phyloP scores from a whole-genome alignment of 1,140 invertebrate genomes.

The Sminthurinus signatus region DNA sequence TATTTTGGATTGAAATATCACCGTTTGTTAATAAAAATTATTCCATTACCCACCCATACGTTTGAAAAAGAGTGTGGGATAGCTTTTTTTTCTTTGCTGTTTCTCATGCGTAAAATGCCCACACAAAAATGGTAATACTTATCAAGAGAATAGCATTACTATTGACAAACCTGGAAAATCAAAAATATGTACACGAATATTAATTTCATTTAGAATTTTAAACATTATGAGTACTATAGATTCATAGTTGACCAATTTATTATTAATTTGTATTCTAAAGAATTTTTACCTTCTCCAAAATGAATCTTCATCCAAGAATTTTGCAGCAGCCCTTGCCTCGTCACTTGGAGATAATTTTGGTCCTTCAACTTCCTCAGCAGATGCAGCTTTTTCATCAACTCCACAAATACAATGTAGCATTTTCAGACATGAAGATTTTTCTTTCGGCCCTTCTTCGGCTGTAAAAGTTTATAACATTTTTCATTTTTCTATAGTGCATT shows the following conservation, averaged over 20 bases:
- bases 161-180: slow-evolving; percentile 41
- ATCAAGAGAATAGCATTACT: slow-evolving; percentile 42
- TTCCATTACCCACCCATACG: too few species aligned
- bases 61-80: too few species aligned
- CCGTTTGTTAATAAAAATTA: too few species aligned
- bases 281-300: slow-evolving; percentile 41
- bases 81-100: background rate
- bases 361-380: slow-evolving; percentile 27
- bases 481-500: too few species aligned
- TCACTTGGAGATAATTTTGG: slow-evolving; percentile 40
- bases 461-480: too few species aligned
- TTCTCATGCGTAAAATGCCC: slow-evolving; percentile 42
- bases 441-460: background rate
- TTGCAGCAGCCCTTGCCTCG: slow-evolving; percentile 40
- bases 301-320: slow-evolving; percentile 41
- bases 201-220: too few species aligned
- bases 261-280: too few species aligned
- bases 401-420: slow-evolving; percentile 33
- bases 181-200: too few species aligned
- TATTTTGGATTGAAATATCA: too few species aligned
- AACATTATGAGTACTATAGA: too few species aligned
- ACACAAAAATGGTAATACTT: slow-evolving; percentile 41
- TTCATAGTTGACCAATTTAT: too few species aligned
- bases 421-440: background rate
- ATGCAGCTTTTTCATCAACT: slow-evolving; percentile 5